These are phyloP conservation scores for Phylloscopus trochiloides DNA, from an alignment of 2,113 vertebrate genomes.

Conservation along the genomic window DNA sequence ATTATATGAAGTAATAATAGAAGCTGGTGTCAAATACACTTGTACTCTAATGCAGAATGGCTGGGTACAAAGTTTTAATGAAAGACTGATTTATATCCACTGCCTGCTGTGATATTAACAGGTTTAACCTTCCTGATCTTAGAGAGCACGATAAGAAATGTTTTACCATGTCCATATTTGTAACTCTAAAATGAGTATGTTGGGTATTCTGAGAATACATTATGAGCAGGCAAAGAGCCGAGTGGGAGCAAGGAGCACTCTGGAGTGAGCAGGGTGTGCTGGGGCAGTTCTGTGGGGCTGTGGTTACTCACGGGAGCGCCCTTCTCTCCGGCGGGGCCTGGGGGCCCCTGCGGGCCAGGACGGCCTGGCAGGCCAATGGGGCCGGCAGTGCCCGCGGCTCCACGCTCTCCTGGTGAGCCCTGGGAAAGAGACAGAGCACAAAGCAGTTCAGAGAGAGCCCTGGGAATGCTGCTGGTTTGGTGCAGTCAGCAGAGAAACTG, in stretches of 20 bases:
- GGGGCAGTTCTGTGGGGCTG: background rate
- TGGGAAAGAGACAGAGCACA: background rate
- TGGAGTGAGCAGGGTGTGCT: background rate
- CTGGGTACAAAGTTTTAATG: conserved; percentile 35
- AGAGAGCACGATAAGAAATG: background rate
- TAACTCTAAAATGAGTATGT: background rate
- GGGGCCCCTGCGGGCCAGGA: conserved; percentile 91
- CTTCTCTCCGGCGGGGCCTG: conserved; percentile 94
- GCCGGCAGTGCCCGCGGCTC: conserved; percentile 88
- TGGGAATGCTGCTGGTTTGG: background rate
- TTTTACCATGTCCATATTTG: conserved; percentile 24
- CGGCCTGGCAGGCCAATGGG: conserved; percentile 92
- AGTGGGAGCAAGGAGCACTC: background rate
- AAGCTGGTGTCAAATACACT: background rate
- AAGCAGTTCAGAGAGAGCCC: background rate
- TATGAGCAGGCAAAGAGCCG: background rate
- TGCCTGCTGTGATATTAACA: background rate
- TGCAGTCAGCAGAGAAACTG: background rate
- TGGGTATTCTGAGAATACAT: background rate
- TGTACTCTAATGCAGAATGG: background rate
- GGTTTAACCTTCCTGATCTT: background rate
- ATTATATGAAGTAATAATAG: background rate
- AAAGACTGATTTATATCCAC: conserved; percentile 30
- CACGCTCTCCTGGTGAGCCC: conserved; percentile 95
- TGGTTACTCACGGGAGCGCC: conserved; percentile 88